These are phyloP conservation scores for Agrochola lota DNA, from an alignment of 2,888 invertebrate genomes.

Conservation along the genomic window DNA sequence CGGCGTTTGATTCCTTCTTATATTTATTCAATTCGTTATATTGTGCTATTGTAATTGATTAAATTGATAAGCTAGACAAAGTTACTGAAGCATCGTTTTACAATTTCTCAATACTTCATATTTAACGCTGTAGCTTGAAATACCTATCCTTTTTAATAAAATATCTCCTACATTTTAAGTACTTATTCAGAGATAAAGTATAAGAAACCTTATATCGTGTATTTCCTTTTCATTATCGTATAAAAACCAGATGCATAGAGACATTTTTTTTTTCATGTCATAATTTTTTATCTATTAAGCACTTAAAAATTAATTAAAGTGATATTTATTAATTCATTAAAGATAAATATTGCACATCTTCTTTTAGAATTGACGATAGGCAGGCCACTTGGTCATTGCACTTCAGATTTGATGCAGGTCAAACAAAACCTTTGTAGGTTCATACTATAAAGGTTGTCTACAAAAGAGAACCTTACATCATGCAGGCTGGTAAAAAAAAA, in stretches of 20 bases:
- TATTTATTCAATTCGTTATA: neutral
- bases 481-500: neutral
- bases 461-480: neutral
- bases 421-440: neutral
- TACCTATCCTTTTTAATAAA: neutral
- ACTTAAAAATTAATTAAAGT: too few relatives aligned
- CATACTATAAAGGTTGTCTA: neutral
- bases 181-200: too few relatives aligned
- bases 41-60: neutral
- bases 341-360: neutral
- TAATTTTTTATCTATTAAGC: conserved; percentile 10
- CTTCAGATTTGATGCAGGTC: neutral
- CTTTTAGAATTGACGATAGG: neutral
- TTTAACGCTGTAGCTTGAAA: neutral
- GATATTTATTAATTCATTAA: neutral
- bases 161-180: too few relatives aligned
- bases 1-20: neutral
- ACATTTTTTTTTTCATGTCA: conserved; percentile 11
- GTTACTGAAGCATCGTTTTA: neutral
- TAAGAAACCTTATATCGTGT: conserved; percentile 6
- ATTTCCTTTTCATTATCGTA: conserved; percentile 3
- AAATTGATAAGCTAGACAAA: neutral
- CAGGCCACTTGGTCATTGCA: neutral
- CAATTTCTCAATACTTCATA: neutral
- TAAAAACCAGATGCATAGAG: conserved; percentile 6